These are phyloP conservation scores for Hemiscyllium ocellatum DNA, from an alignment of 2,113 vertebrate genomes.

Conservation along the genomic window DNA sequence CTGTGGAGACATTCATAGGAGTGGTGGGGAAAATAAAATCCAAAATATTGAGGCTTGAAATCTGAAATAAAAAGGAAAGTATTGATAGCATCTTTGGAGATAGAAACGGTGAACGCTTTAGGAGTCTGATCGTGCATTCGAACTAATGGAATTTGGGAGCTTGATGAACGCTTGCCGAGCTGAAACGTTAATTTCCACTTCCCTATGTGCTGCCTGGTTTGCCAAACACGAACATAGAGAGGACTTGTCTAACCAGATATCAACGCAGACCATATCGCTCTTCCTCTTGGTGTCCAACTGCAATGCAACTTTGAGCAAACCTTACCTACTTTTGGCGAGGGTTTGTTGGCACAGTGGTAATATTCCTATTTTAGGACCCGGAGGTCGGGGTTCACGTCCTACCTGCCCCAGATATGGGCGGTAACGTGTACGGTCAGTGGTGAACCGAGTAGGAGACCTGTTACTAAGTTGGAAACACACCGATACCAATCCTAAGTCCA, in stretches of 20 bases:
- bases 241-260: neutral
- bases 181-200: neutral
- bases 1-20: neutral
- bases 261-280: neutral
- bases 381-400: too few species aligned
- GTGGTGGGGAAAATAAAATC: neutral
- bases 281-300: neutral
- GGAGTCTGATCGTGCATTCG: neutral
- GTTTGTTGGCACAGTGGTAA: too few species aligned
- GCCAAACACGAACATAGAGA: neutral
- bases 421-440: neutral
- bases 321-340: neutral
- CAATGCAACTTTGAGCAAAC: neutral
- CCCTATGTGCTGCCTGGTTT: neutral
- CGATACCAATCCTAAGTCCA: neutral
- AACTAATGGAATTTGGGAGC: neutral
- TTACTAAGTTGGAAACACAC: neutral
- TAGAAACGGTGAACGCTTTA: neutral
- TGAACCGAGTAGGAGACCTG: neutral
- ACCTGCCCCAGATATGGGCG: too few species aligned
- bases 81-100: neutral
- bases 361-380: too few species aligned
- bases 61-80: neutral
- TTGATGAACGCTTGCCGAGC: neutral
- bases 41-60: neutral